Percentiles rank a stretch among this genome's conserved stretches.
Evolutionary conservation across 2,113 vertebrate genomes (phyloP).

Genomic region (Oostethus manadensis): DNA sequence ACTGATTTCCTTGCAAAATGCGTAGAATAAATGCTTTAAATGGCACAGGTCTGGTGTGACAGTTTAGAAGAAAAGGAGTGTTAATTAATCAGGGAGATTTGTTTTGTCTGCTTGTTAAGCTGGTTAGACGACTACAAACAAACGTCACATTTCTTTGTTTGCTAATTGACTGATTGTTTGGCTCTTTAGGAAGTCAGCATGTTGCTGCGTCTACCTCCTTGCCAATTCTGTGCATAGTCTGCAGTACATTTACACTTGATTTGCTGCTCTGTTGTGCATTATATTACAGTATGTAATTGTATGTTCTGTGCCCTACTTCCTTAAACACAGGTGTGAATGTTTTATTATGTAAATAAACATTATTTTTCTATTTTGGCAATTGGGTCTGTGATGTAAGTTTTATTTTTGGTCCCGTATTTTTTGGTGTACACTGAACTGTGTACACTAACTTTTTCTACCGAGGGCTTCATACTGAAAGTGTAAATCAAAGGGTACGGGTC

Average conservation of each 20-base stretch:
- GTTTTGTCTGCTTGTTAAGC: background rate
- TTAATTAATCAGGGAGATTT: background rate
- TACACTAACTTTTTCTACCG: too few relatives aligned
- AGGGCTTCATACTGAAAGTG: too few relatives aligned
- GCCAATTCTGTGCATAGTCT: slow-evolving; percentile 18
- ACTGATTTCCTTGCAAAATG: background rate
- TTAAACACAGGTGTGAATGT: slow-evolving; percentile 9
- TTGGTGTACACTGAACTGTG: background rate
- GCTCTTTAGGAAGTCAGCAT: slow-evolving; percentile 6
- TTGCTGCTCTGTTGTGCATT: slow-evolving; percentile 18
- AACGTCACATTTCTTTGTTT: background rate
- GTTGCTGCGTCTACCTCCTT: slow-evolving; percentile 26
- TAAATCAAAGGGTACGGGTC: too few relatives aligned
- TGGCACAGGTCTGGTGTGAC: background rate
- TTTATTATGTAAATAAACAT: slow-evolving; percentile 46
- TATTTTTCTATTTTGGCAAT: slow-evolving; percentile 31
- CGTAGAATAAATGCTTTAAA: background rate
- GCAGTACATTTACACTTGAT: slow-evolving; percentile 36
- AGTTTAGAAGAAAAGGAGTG: background rate
- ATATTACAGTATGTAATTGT: too few relatives aligned
- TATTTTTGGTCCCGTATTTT: slow-evolving; percentile 9
- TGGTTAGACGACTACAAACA: background rate
- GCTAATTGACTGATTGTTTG: slow-evolving; percentile 10
- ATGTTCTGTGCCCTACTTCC: slow-evolving; percentile 5
- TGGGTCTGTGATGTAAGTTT: slow-evolving; percentile 29